These are phyloP conservation scores for Psittacus erithacus DNA, from an alignment of 2,113 vertebrate species.

Conservation along the genomic window DNA sequence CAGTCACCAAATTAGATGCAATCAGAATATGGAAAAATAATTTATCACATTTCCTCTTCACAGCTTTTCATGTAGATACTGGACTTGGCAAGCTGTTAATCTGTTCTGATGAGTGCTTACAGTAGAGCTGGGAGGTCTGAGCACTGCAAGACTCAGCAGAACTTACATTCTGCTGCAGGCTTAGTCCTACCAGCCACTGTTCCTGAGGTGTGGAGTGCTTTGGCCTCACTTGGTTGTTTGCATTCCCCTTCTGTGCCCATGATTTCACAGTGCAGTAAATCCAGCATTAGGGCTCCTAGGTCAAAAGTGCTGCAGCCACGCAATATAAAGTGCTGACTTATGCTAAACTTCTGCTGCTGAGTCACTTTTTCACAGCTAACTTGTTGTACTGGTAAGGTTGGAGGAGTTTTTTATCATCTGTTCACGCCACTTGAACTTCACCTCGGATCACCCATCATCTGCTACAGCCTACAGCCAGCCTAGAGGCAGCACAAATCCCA, in stretches of 20 bases:
- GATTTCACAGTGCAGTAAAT: not conserved
- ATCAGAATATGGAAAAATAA: not conserved
- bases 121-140: not conserved
- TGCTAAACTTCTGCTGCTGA: not conserved
- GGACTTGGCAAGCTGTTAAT: not conserved
- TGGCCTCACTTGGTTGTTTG: not conserved
- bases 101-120: not conserved
- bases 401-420: not conserved
- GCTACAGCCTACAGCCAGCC: not conserved
- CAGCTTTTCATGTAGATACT: not conserved
- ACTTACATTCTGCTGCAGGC: not conserved
- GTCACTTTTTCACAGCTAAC: not conserved
- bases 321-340: not conserved
- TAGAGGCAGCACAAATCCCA: not conserved
- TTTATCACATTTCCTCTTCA: not conserved
- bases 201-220: not conserved
- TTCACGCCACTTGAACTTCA: not conserved
- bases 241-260: not conserved
- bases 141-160: not conserved
- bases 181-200: not conserved
- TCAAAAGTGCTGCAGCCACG: not conserved
- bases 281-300: not conserved
- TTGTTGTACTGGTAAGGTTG: not conserved
- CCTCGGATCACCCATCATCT: not conserved
- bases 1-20: conserved; percentile 31